Evolutionary conservation across 1,140 invertebrate species (phyloP).

Genomic region (Scaptodrosophila lebanonensis): DNA sequence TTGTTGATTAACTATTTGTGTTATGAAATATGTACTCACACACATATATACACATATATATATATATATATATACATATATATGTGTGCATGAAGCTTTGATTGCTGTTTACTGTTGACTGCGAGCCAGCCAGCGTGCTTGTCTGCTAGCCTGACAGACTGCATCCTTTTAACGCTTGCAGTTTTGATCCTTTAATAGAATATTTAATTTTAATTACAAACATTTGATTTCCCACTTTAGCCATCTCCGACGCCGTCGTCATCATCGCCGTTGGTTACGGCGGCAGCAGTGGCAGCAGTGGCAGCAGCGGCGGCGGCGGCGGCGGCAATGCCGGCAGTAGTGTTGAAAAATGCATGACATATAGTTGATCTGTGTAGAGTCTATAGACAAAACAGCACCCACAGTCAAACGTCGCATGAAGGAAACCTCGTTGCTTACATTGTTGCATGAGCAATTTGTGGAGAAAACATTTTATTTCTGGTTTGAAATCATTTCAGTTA

Average conservation of each 20-base stretch:
- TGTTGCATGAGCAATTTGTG: too few species aligned
- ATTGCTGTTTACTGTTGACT: conserved; percentile 56
- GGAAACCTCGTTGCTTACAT: too few species aligned
- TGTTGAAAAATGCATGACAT: conserved; percentile 64
- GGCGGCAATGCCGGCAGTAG: too few species aligned
- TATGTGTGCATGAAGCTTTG: conserved; percentile 41
- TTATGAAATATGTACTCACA: conserved; percentile 56
- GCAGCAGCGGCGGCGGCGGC: too few species aligned
- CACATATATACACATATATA: conserved; percentile 4
- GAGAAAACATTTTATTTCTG: too few species aligned
- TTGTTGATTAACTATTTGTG: conserved; percentile 71
- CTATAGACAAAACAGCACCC: too few species aligned
- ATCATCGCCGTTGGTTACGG: background rate
- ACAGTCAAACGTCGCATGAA: too few species aligned
- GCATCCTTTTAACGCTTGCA: conserved; percentile 65
- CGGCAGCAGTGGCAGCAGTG: background rate
- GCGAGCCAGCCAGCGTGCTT: too few species aligned
- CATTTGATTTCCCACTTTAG: conserved; percentile 75
- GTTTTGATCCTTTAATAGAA: conserved; percentile 75
- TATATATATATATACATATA: conserved; percentile 37
- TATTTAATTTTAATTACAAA: conserved; percentile 76
- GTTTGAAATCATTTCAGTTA: too few species aligned
- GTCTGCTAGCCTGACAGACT: too few species aligned
- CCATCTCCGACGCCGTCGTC: conserved; percentile 33
- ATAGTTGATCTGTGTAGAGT: too few species aligned